Evolutionary conservation across 2,797 vertebrate genomes (phyloP).

Genomic region (Phrynocephalus vlangalii): DNA sequence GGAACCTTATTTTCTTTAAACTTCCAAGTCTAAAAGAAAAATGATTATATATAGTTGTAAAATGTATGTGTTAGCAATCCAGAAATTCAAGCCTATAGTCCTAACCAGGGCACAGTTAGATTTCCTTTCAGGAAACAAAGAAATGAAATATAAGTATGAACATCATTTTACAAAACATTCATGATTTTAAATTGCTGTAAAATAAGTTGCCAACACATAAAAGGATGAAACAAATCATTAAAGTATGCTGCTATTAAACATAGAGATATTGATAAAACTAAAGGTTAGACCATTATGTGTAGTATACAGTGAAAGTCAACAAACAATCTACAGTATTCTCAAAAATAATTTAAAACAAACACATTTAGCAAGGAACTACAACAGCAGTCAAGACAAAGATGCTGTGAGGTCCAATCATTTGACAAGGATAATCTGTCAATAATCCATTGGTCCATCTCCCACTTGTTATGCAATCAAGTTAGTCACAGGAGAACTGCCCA

Average conservation of each 20-base stretch:
- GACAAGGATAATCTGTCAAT: too few species aligned
- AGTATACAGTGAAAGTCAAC: background rate
- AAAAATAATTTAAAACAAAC: background rate
- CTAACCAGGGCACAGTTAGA: background rate
- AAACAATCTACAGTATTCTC: background rate
- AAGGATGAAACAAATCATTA: background rate
- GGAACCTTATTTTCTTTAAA: slow-evolving; percentile 31
- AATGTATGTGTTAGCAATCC: background rate
- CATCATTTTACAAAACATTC: background rate
- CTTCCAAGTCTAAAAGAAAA: slow-evolving; percentile 48
- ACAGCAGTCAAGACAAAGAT: too few species aligned
- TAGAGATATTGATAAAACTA: background rate
- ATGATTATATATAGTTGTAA: background rate
- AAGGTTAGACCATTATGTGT: background rate
- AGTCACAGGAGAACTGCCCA: too few species aligned
- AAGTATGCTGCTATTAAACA: background rate
- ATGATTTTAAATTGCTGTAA: background rate
- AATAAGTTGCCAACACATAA: background rate
- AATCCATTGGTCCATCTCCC: too few species aligned
- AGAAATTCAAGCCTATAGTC: background rate
- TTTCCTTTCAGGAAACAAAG: background rate
- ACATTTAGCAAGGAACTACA: background rate
- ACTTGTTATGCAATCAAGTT: too few species aligned
- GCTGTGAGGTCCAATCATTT: too few species aligned
- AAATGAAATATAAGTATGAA: background rate